Conservation (phyloP, 2,113 vertebrate species). For the Thamnaconus septentrionalis region DNA sequence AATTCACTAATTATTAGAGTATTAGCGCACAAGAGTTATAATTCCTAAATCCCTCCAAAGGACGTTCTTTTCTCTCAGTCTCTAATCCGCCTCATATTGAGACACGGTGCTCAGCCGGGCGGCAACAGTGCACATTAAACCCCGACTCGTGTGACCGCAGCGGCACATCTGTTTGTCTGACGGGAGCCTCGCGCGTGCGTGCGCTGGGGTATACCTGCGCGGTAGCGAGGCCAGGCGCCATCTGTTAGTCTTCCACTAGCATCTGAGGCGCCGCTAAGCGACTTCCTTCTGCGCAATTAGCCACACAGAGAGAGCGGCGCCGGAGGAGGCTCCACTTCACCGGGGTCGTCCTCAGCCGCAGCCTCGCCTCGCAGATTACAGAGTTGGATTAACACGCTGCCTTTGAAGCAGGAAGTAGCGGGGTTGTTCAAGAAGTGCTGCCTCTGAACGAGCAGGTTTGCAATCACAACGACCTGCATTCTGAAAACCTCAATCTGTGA, state of each 20-base stretch:
- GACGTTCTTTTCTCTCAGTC: not conserved
- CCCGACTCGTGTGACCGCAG: not conserved
- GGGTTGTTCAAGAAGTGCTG: slow-evolving; percentile 28
- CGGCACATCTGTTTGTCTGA: slow-evolving; percentile 14
- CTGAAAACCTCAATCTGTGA: too few species aligned
- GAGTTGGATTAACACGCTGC: slow-evolving; percentile 40
- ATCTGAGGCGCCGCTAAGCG: slow-evolving; percentile 31
- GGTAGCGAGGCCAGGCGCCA: slow-evolving; percentile 52
- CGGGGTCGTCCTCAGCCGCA: too few species aligned
- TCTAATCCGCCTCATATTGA: not conserved
- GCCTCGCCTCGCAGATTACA: slow-evolving; percentile 40
- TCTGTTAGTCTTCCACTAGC: slow-evolving; percentile 56
- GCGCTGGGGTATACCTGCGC: slow-evolving; percentile 32
- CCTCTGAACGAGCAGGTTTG: slow-evolving; percentile 16
- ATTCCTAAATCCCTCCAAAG: not conserved
- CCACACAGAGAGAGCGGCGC: slow-evolving; percentile 20
- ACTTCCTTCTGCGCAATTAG: slow-evolving; percentile 66
- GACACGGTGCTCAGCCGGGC: too few species aligned
- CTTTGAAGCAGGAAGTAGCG: slow-evolving; percentile 4
- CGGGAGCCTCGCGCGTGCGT: not conserved
- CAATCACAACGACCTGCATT: slow-evolving; percentile 2
- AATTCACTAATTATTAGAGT: not conserved
- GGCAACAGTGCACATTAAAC: not conserved
- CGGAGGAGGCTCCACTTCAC: slow-evolving; percentile 12
- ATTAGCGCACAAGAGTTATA: not conserved